A percentile compares a stretch with the other conserved stretches of the same genome.
phyloP scores from a whole-genome alignment of 2,888 invertebrate genomes.

The Epirrhoe alternata region DNA sequence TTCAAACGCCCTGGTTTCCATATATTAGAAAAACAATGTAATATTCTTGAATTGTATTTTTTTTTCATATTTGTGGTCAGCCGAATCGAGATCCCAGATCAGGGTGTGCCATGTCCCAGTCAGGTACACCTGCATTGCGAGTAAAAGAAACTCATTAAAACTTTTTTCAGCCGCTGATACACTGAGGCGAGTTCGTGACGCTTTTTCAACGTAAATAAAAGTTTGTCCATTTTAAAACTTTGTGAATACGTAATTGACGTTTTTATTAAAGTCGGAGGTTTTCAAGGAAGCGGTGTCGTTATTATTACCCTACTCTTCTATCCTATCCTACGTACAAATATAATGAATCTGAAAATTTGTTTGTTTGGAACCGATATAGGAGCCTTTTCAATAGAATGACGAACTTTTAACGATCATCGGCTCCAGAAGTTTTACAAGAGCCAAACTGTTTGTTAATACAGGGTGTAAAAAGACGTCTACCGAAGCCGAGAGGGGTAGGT shows the following conservation, averaged over 20 bases:
- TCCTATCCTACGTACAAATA: too few relatives aligned
- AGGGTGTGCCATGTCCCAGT: conserved; percentile 44
- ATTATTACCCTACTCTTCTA: neutral
- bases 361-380: too few relatives aligned
- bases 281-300: neutral
- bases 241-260: conserved; percentile 52
- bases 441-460: neutral
- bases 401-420: neutral
- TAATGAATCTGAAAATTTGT: neutral
- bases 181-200: conserved; percentile 46
- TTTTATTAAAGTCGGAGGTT: conserved; percentile 44
- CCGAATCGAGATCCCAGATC: neutral
- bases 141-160: conserved; percentile 65
- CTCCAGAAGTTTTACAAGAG: neutral
- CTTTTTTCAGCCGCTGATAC: conserved; percentile 51
- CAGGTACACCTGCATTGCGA: conserved; percentile 47
- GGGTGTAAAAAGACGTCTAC: too few relatives aligned
- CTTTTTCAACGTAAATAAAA: conserved; percentile 59
- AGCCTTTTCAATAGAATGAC: too few relatives aligned
- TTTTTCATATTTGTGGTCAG: too few relatives aligned
- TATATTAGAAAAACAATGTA: too few relatives aligned
- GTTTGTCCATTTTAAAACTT: conserved; percentile 54
- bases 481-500: too few relatives aligned
- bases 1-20: too few relatives aligned
- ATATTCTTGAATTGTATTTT: too few relatives aligned